These are phyloP conservation scores for Drosophila athabasca DNA, from an alignment of 1,140 invertebrate species.

Conservation along the genomic window DNA sequence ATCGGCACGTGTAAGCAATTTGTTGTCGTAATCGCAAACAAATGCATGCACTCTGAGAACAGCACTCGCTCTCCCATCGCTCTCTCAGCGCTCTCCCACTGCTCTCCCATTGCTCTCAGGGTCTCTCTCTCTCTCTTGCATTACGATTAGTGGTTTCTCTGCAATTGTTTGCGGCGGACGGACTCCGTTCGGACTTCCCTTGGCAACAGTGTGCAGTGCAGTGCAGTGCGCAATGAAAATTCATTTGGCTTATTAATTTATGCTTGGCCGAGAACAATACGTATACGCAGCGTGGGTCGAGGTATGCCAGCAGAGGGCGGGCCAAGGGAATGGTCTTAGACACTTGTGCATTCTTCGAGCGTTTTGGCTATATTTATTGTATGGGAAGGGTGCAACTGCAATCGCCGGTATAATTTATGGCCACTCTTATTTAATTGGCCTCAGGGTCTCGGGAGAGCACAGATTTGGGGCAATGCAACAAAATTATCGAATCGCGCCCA, in stretches of 20 bases:
- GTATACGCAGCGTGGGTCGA: slow-evolving; percentile 55
- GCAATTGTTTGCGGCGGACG: slow-evolving; percentile 21
- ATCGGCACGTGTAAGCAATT: slow-evolving; percentile 77
- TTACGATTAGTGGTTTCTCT: slow-evolving; percentile 4
- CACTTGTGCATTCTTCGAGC: slow-evolving; percentile 25
- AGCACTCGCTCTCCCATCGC: slow-evolving; percentile 28
- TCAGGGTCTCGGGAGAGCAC: slow-evolving; percentile 15
- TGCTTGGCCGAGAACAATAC: slow-evolving; percentile 39
- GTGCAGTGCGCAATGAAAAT: slow-evolving; percentile 50
- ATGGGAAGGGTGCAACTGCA: slow-evolving; percentile 17
- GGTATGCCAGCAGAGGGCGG: slow-evolving; percentile 26
- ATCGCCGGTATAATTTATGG: slow-evolving; percentile 57
- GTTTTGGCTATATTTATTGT: slow-evolving; percentile 11
- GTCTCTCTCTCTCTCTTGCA: slow-evolving; percentile 6
- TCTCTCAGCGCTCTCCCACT: slow-evolving; percentile 16
- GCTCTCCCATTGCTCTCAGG: neutral
- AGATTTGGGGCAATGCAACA: slow-evolving; percentile 29
- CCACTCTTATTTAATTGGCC: slow-evolving; percentile 41
- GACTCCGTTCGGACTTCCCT: slow-evolving; percentile 14
- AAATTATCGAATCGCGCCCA: slow-evolving; percentile 51
- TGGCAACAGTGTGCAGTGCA: slow-evolving; percentile 65
- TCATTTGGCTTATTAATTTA: slow-evolving; percentile 53
- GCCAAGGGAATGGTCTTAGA: slow-evolving; percentile 18
- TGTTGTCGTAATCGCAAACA: slow-evolving; percentile 72
- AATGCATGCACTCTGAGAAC: slow-evolving; percentile 45